Base-by-base conservation (phyloP, 1,140 invertebrate species). In the Calephelis virginiensis region DNA sequence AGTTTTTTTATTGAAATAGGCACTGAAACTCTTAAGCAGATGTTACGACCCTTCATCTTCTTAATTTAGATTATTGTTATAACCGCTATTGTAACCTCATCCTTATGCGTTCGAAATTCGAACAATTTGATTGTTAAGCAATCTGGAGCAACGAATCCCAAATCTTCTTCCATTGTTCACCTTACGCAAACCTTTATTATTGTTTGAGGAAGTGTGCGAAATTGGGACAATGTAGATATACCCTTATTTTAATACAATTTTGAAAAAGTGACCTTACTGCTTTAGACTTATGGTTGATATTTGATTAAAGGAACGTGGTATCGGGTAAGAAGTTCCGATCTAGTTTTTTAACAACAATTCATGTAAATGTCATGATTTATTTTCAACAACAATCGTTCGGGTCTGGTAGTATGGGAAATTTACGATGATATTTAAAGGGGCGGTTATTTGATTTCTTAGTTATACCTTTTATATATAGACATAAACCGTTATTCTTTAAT, bases 121-220 rank as follows among this genome's bases (percentile, higher is more conserved):
- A 56, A 56, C 53, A 56, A 56, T 56, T 56, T 56, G 28, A 73
- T 82, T 82, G 80, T 82, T 78, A 80, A 80, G 69, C 74, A 79
- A 89, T 89, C 82, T 83, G 74, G 84, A 81, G 81, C 80, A 82
- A 73, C 72, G 72, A 69, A 69, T 71, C 76, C 80, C 70, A 74
- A 56, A 56, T 69, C 67, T 68, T 59, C 69, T 64, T n/a, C 61
- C 61, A 76, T 83, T 85, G 83, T 83, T 76, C 73, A 64, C 71
- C 65, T 76, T 43, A 63, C 47, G 48, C 65, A 49, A 66, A 69
- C 70, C 69, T 68, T 76, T 80, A 71, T 82, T 76, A 77, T 83
- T 82, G 79, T 83, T 77, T 77, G 66, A 85, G 83, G 86, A 89
- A 86, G 84, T 87, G 80, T 88, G 86, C 86, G 78, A 87, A 88